phyloP scores from a whole-genome alignment of 1,140 invertebrate genomes.

The Penaeus indicus region DNA sequence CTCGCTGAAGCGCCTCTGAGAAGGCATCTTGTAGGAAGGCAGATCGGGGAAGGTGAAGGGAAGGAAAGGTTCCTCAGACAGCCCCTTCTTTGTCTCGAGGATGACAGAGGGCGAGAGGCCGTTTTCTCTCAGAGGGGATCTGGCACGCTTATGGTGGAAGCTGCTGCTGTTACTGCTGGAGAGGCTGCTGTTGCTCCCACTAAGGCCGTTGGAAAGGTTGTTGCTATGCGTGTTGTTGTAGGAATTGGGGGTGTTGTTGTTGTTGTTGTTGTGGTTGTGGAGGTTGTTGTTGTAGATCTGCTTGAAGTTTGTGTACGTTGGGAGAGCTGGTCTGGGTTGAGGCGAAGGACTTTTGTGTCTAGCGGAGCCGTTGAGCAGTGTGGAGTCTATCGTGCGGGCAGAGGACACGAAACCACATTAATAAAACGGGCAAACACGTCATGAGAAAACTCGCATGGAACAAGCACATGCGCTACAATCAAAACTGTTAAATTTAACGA shows the following conservation, averaged over 20 bases:
- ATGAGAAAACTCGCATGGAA: no score
- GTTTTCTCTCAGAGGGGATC: slow-evolving; percentile 42
- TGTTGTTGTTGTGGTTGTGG: slow-evolving; percentile 15
- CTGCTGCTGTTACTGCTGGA: slow-evolving; percentile 24
- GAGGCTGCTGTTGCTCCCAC: background rate
- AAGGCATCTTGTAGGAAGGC: slow-evolving; percentile 63
- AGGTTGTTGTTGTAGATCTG: slow-evolving; percentile 25
- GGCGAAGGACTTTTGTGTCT: slow-evolving; percentile 36
- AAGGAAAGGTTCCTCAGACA: slow-evolving; percentile 44
- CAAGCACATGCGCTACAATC: no score
- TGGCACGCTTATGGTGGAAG: slow-evolving; percentile 43
- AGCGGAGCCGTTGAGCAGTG: slow-evolving; percentile 20
- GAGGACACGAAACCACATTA: background rate
- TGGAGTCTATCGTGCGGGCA: background rate
- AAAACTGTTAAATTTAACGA: no score
- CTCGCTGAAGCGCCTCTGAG: slow-evolving; percentile 63
- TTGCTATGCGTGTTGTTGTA: background rate
- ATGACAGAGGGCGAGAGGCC: slow-evolving; percentile 1
- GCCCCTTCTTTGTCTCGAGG: background rate
- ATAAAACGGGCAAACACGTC: background rate
- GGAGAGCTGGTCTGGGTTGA: background rate
- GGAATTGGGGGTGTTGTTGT: background rate
- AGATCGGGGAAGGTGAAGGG: slow-evolving; percentile 63
- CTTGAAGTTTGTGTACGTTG: slow-evolving; percentile 21
- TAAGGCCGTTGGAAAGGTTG: slow-evolving; percentile 6